Evolutionary conservation across 2,797 vertebrate genomes (phyloP).

Genomic region (Gallinago nigripennis): DNA sequence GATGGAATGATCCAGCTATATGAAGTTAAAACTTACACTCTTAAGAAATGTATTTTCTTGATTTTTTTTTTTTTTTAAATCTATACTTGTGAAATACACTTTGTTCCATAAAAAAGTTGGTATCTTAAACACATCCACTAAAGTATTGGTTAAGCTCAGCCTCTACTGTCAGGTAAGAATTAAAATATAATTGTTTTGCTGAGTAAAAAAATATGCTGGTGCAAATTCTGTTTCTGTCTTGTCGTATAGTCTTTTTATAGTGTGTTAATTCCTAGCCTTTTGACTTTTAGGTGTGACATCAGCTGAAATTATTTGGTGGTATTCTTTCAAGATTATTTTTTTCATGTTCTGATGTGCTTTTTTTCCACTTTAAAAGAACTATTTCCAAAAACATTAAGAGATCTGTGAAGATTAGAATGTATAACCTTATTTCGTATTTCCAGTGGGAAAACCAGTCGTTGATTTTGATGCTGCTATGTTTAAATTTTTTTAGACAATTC

Average conservation of each 20-base stretch:
- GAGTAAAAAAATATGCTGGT: neutral
- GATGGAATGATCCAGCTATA: neutral
- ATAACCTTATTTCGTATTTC: neutral
- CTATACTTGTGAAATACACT: neutral
- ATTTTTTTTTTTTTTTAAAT: neutral
- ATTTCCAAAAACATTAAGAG: neutral
- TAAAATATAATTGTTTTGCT: neutral
- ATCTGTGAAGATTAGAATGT: neutral
- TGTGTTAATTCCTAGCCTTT: neutral
- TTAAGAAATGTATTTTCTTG: neutral
- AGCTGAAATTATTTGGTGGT: neutral
- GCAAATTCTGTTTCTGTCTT: neutral
- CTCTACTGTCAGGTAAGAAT: neutral
- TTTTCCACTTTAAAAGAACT: neutral
- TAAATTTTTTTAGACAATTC: conserved; percentile 87
- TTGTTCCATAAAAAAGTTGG: neutral
- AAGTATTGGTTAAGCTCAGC: neutral
- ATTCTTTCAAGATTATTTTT: neutral
- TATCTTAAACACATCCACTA: neutral
- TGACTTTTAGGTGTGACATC: neutral
- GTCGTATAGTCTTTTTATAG: neutral
- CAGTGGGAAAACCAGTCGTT: neutral
- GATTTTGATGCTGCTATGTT: conserved; percentile 63
- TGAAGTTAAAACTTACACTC: neutral
- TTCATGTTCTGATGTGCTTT: neutral